phyloP scores from a whole-genome alignment of 2,113 vertebrate genomes.

The Crotophaga sulcirostris region DNA sequence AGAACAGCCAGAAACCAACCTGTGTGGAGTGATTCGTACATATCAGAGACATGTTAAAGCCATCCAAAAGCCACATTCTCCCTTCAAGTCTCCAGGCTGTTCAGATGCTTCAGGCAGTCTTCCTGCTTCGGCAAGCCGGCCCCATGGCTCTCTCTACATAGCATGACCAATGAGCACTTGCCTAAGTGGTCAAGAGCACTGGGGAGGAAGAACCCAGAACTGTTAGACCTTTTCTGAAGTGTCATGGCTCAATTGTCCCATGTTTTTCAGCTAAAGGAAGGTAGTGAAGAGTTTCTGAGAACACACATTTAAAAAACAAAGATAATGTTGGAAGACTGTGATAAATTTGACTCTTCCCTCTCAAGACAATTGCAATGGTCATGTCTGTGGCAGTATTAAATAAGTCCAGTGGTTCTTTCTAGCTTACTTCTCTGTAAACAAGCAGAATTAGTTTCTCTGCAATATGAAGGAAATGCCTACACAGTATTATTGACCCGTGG shows the following conservation, averaged over 20 bases:
- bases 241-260: background rate
- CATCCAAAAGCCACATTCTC: background rate
- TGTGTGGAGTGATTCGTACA: background rate
- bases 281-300: background rate
- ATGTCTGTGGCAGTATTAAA: background rate
- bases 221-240: background rate
- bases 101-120: background rate
- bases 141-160: background rate
- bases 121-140: background rate
- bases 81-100: background rate
- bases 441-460: background rate
- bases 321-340: background rate
- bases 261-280: background rate
- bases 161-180: background rate
- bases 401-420: background rate
- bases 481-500: background rate
- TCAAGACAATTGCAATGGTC: background rate
- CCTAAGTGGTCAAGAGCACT: background rate
- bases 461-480: background rate
- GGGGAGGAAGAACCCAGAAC: background rate
- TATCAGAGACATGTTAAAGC: background rate
- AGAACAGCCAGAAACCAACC: background rate
- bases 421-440: background rate
- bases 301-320: background rate
- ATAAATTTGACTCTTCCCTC: background rate